phyloP scores from a whole-genome alignment of 2,888 invertebrate genomes.

The Erannis defoliaria region DNA sequence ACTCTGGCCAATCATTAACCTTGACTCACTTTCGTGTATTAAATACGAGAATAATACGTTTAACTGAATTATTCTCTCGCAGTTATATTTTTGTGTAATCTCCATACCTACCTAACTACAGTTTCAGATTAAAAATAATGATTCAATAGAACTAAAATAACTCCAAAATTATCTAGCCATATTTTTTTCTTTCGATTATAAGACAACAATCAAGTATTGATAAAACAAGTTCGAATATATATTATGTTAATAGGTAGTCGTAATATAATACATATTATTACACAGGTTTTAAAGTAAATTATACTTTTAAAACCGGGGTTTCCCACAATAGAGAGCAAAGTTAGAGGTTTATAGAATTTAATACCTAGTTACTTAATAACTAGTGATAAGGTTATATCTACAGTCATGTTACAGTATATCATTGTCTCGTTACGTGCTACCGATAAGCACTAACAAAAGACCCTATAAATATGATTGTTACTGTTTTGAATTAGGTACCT shows the following conservation, averaged over 20 bases:
- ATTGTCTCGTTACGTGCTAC: background rate
- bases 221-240: background rate
- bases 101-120: background rate
- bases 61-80: background rate
- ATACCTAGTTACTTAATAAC: slow-evolving; percentile 6
- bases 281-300: background rate
- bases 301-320: background rate
- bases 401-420: slow-evolving; percentile 1
- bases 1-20: background rate
- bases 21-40: background rate
- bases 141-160: too few species aligned
- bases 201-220: too few species aligned
- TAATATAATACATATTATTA: background rate
- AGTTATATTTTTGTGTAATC: background rate
- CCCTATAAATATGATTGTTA: slow-evolving; percentile 1
- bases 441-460: background rate
- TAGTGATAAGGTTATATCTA: slow-evolving; percentile 3
- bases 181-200: too few species aligned
- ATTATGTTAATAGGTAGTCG: background rate
- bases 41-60: background rate
- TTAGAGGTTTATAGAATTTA: slow-evolving; percentile 21
- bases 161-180: too few species aligned
- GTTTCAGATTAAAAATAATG: too few species aligned
- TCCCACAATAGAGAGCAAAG: background rate
- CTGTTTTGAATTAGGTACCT: background rate